Base-by-base conservation (phyloP, 2,797 vertebrate genomes). In the Anableps anableps region DNA sequence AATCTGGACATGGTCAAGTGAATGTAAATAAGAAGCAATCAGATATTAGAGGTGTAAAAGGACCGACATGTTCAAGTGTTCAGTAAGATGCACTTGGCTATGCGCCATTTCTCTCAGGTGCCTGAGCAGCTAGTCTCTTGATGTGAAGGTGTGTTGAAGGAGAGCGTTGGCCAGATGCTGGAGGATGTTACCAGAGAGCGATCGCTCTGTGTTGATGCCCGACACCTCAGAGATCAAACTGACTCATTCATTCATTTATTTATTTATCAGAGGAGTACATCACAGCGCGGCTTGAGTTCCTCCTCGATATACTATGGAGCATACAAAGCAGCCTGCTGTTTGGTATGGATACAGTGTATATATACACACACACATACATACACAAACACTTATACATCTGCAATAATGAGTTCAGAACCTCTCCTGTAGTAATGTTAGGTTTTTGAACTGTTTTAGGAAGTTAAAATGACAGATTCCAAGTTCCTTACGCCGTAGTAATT, bases 181-280 rank as follows among this genome's bases (percentile, higher is more conserved):
- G 38, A 21, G 19, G 82, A 85, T 85, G 87, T 89, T 86, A 87
- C 89, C 89, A 83, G 86, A 86, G 80, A 79, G 80, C 48, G 26
- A 80, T 86, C 80, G 75, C 76, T 77, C 64, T 72, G 55, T 48
- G 58, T 79, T 75, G 26, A 60, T 36, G 72, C 21, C 34, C 0
- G 16, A 79, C 80, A 62, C 86, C 31, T 51, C 5, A n/a, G 68
- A 68, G 2, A 6, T 31, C 34, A 11, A 55, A 21, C 72, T 13
- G 53, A 5, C 82, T 41, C 64, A 70, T 41, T 68, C 36, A 68
- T 89, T 34, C 58, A 14, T 91, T 93, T 31, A 93, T 92, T 92
- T 88, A 93, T 94, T 93, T 51, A 94, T 92, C 88, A 88, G 60
- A 66, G 21, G 55, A 72, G 78, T 66, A 74, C 77, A 62, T 77